Conservation (phyloP, 2,113 vertebrate genomes). For the Talpa occidentalis region DNA sequence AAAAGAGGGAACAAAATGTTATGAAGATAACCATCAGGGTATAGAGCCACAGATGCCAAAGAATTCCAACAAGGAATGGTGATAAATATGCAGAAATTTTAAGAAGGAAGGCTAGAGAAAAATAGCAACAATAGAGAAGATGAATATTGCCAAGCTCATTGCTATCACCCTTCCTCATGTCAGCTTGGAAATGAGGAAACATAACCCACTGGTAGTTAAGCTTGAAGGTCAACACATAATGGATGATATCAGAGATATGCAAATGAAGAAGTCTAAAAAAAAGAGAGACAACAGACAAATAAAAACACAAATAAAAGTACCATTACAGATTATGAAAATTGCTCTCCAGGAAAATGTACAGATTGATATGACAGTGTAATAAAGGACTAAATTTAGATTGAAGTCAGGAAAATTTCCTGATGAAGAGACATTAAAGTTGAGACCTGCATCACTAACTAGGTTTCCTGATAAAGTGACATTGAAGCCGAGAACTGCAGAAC, state of each 20-base stretch:
- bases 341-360: constrained; percentile 9
- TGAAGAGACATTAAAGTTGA: not conserved
- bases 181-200: not conserved
- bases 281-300: not conserved
- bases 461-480: not conserved
- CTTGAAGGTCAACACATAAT: not conserved
- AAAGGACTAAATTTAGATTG: not conserved
- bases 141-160: not conserved
- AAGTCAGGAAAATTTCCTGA: not conserved
- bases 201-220: not conserved
- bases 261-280: not conserved
- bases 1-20: not conserved
- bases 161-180: not conserved
- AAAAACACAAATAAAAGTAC: not conserved
- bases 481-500: not conserved
- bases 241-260: not conserved
- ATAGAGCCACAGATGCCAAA: not conserved
- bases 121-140: not conserved
- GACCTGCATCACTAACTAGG: not conserved
- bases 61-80: not conserved
- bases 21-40: not conserved
- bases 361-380: not conserved
- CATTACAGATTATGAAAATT: not conserved
- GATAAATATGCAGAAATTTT: not conserved
- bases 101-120: not conserved